These are phyloP conservation scores for Portevinia maculata DNA, from an alignment of 2,888 invertebrate species.

Conservation along the genomic window DNA sequence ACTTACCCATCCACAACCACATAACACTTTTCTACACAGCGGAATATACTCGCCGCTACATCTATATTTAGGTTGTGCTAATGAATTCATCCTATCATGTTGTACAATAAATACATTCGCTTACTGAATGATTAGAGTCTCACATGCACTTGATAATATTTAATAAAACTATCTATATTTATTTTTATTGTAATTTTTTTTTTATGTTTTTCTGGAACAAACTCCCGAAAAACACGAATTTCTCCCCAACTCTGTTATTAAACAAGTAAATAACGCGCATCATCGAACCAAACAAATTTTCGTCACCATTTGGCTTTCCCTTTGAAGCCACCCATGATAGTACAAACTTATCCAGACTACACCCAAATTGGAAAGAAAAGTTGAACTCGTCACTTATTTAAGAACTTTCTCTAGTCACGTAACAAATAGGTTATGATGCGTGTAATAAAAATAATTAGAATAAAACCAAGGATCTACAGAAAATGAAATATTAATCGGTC, in stretches of 20 bases:
- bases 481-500: constrained; percentile 39
- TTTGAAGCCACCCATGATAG: background rate
- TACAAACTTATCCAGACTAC: background rate
- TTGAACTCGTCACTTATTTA: background rate
- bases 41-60: background rate
- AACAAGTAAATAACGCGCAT: constrained; percentile 27
- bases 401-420: constrained; percentile 31
- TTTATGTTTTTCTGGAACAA: background rate
- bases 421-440: constrained; percentile 16
- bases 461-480: constrained; percentile 17
- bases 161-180: background rate
- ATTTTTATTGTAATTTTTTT: background rate
- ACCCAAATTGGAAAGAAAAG: background rate
- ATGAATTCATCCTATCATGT: constrained; percentile 8
- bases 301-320: background rate
- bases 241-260: background rate
- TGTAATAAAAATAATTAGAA: constrained; percentile 23
- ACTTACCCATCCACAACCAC: too few species aligned
- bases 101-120: constrained; percentile 4
- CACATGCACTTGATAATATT: constrained; percentile 1
- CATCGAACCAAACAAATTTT: background rate
- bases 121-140: constrained; percentile 10
- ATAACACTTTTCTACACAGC: background rate
- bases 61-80: constrained; percentile 2
- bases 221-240: constrained; percentile 5